Evolutionary conservation across 2,113 vertebrate species (phyloP), one percentile per base, ranked within the genome.

Genomic region (Sturnira hondurensis): DNA sequence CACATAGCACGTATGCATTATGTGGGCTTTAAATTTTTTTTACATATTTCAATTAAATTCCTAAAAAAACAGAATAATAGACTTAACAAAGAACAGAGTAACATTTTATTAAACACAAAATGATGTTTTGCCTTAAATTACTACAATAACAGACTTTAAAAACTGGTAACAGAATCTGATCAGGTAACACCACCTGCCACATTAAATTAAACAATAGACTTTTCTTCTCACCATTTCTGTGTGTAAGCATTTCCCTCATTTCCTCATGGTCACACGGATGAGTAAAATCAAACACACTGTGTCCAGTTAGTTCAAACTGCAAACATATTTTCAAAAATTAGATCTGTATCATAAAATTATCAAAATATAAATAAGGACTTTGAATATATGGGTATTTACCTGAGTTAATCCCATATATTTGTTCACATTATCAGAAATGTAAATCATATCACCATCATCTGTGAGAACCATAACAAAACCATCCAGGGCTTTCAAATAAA

Each of bases 221-320:
- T 95, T 97, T 96, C 68, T 96, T 97, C 99, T 99, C 97, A 99
- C 99, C 99, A 96, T 99, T 98, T 98, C 98, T 99, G 98, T 99
- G 99, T 33, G 99, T 98, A 96, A 99, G 99, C 99, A 99, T 99
- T 98, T 99, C 99, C 98, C 99, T 98, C 98, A 99, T 98, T 98
- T 99, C 99, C 96, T 99, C 99, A 67, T 99, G 99, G 97, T 99
- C 99, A 98, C 99, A 99, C 0, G 99, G 99, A 98, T 99, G 99
- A 97, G 99, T 99, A 98, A 99, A 99, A 98, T 99, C 99, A 98
- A 99, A 99, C 54, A 99, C 99, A 97, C 99, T 99, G 98, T 99
- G 99, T 97, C 99, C 99, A 41, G 99, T 99, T 97, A 99, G 98
- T 96, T 99, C 99, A 98, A 99, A 99, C 99, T 99, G 98, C 93